These are phyloP conservation scores for Drosophila bocki DNA, from an alignment of 1,140 invertebrate genomes.

Conservation along the genomic window DNA sequence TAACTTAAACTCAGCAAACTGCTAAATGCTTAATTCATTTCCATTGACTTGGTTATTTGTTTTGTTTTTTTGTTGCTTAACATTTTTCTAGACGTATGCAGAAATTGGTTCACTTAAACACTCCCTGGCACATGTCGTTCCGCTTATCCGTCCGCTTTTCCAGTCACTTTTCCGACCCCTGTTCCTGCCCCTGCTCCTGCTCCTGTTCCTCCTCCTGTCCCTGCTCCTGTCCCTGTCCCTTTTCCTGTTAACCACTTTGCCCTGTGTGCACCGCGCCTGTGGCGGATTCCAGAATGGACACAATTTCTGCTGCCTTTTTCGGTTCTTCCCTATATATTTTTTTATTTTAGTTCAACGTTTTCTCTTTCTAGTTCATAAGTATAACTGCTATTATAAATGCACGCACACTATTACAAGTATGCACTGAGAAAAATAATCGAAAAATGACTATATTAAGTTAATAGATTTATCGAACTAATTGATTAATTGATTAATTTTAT, in stretches of 20 bases:
- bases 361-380: constrained; percentile 62
- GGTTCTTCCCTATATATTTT: not conserved
- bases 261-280: constrained; percentile 33
- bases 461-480: not conserved
- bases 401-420: constrained; percentile 30
- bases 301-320: constrained; percentile 54
- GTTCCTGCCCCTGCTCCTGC: no score
- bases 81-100: not conserved
- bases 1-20: no score
- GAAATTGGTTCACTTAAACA: constrained; percentile 37
- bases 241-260: constrained; percentile 31
- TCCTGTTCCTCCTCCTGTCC: no score
- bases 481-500: no score
- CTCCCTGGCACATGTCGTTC: constrained; percentile 12
- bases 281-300: constrained; percentile 67
- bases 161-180: not conserved
- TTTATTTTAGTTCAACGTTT: constrained; percentile 29
- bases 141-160: not conserved
- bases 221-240: not conserved
- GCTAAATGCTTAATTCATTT: not conserved
- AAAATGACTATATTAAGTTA: not conserved
- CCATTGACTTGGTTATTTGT: not conserved
- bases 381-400: constrained; percentile 61
- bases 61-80: constrained; percentile 1
- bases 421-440: constrained; percentile 1